These are phyloP conservation scores for Actinemys pallida DNA, from an alignment of 2,113 vertebrate species.

Conservation along the genomic window DNA sequence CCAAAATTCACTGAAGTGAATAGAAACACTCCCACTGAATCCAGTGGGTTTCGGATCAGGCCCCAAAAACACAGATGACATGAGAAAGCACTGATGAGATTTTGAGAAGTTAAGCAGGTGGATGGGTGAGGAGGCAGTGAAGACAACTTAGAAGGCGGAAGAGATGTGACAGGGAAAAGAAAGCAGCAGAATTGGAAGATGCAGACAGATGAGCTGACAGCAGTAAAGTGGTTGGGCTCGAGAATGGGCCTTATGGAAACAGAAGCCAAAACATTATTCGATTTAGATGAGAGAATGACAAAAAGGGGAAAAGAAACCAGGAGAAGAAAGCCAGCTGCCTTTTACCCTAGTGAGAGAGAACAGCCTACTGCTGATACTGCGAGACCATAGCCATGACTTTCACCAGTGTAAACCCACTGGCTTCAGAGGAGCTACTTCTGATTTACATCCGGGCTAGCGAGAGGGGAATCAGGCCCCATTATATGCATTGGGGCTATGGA, in stretches of 20 bases:
- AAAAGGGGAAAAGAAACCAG: not conserved
- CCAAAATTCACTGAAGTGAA: not conserved
- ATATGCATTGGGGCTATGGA: too few species aligned
- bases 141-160: not conserved
- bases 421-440: not conserved
- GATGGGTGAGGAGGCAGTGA: not conserved
- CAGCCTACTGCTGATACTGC: not conserved
- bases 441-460: not conserved
- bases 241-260: not conserved
- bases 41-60: not conserved
- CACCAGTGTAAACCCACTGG: not conserved
- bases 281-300: slow-evolving; percentile 3
- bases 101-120: not conserved
- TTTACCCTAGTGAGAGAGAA: not conserved
- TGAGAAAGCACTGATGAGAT: not conserved
- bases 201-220: slow-evolving; percentile 39
- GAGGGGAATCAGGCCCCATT: too few species aligned
- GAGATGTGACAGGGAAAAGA: not conserved
- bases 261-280: not conserved
- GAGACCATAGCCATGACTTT: not conserved
- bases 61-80: not conserved
- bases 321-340: not conserved
- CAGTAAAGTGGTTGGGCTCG: slow-evolving; percentile 4
- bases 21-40: not conserved
- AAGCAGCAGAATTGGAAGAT: slow-evolving; percentile 1